phyloP scores from a whole-genome alignment of 2,797 vertebrate species.

The Diplodus sargus region DNA sequence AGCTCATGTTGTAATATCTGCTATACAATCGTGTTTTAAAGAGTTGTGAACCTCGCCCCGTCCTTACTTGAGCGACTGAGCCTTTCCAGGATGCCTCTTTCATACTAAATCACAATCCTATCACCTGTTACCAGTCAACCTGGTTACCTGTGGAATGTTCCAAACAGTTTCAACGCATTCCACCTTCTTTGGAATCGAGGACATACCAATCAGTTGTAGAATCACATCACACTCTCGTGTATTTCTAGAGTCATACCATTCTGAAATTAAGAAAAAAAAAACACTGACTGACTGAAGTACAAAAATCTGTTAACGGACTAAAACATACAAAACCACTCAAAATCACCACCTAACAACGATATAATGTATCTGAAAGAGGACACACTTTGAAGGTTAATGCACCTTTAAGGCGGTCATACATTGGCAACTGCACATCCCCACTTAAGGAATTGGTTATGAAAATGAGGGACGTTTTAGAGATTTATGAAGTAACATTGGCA shows the following conservation, averaged over 20 bases:
- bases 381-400: slow-evolving; percentile 45
- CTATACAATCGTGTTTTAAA: too few species aligned
- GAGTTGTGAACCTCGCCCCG: too few species aligned
- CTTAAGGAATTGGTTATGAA: slow-evolving; percentile 65
- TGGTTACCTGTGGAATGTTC: too few species aligned
- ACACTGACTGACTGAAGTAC: neutral
- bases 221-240: slow-evolving; percentile 11
- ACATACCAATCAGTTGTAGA: neutral
- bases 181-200: slow-evolving; percentile 1
- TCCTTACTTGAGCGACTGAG: too few species aligned
- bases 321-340: neutral
- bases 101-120: too few species aligned
- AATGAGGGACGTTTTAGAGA: slow-evolving; percentile 51
- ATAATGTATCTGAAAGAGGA: slow-evolving; percentile 10
- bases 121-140: too few species aligned
- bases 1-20: too few species aligned
- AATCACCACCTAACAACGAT: neutral
- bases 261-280: slow-evolving; percentile 21
- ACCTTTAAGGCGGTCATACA: slow-evolving; percentile 31
- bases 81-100: too few species aligned
- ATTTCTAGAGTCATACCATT: neutral
- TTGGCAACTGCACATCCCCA: slow-evolving; percentile 38
- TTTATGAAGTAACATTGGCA: slow-evolving; percentile 59
- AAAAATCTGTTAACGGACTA: neutral
- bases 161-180: too few species aligned